Base-by-base conservation (phyloP, 2,797 vertebrate genomes). In the Ambastaia sidthimunki region DNA sequence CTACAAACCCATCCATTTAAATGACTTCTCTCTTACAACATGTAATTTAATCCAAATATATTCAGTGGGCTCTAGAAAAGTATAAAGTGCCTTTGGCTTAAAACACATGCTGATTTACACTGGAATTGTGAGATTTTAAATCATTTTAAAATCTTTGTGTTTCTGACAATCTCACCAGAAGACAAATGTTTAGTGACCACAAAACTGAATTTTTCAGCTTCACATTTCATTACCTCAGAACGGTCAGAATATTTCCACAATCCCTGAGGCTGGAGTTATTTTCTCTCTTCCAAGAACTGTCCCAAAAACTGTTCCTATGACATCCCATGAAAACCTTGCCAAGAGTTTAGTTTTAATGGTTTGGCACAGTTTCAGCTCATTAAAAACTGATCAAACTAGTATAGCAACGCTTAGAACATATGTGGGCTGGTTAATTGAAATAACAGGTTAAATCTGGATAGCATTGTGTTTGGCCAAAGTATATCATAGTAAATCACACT, bases 211-310 rank as follows among this genome's bases (percentile, higher is more conserved):
- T 37, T 77, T 70, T 50, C 65, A 57, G 4, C n/a, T 52, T 75
- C 62, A 55, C 48, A 50, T 79, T 79, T 65, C 59, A 72, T 63
- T 54, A 55, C 48, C 31, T 71, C 28, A 78, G 31, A 50, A 78
- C n/a, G 28, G n/a, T 78, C 59, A 37, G 15, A 63, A 19, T 19
- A 10, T 65, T 71, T 79, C 68, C 28, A 28, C 47, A 25, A 52
- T 71, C 57, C 59, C 59, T 23, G n/a, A 62, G 67, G 66, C 4
- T 55, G 7, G 2, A 62, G 47, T 25, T 78, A n/a, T 52, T 55
- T 76, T 54, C 31, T 76, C 18, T 15, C 19, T 76, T 66, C 74
- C 31, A 65, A 34, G 48, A 66, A 41, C 62, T 18, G 7, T 19
- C 4, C 23, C 18, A 34, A n/a, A n/a, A n/a, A n/a, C n/a, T n/a